Base-by-base conservation (phyloP, 2,888 invertebrate genomes). In the Orgyia antiqua region DNA sequence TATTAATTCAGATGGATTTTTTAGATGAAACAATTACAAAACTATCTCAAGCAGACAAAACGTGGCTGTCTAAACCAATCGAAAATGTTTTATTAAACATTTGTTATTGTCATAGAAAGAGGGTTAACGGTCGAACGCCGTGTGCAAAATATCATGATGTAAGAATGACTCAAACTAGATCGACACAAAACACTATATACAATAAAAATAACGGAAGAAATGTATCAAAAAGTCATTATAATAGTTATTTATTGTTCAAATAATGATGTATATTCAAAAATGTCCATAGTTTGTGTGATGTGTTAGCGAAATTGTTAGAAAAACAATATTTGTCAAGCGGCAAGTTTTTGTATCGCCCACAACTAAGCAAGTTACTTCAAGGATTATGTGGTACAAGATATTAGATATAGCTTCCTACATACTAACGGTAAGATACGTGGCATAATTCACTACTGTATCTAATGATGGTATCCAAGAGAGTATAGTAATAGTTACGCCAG, bases 281-380 rank as follows among this genome's bases (percentile, higher is more conserved):
- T 50, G 41, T 38, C 47, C 33, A 45, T 38, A 50, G 39, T 35
- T 24, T 39, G 18, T 40, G 33, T 49, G 48, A 45, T 39, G 45
- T 50, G 47, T 50, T 48, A 51, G 53, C 57, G 55, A 68, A 47
- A 63, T 63, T 56, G 45, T 52, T 60, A 54, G 54, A 58, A 60
- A 59, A 58, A 61, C 54, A 56, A 56, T 53, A 60, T 67, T 66
- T 68, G 63, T 65, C 58, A 52, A 51, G 51, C 45, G 48, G 50
- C 44, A 45, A 51, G 58, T 60, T 63, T 58, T 55, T 52, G 39
- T 45, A 32, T 58, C 67, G 63, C 64, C 68, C 67, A 68, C 66
- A 30, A 31, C 20, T 29, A n/a, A n/a, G 4, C 36, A 29, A 38
- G 44, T 42, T 29, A 47, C 31, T 36, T 42, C 51, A 53, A 55